Percentiles rank a stretch among this genome's conserved stretches.
phyloP scores from a whole-genome alignment of 2,113 vertebrate genomes.

The Acanthisitta chloris region DNA sequence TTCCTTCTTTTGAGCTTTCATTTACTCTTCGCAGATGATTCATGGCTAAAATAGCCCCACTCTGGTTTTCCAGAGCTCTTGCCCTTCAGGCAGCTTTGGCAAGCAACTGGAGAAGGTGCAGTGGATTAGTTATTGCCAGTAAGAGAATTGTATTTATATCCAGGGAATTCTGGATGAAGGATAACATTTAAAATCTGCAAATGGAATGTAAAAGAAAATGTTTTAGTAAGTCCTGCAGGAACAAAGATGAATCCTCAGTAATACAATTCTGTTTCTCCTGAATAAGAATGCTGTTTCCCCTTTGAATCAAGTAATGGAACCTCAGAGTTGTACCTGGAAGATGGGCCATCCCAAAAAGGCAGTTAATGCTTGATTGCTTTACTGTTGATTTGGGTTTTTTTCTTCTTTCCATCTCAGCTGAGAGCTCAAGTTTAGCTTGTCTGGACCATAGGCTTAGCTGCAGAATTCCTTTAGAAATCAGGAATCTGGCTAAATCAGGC shows the following conservation, averaged over 20 bases:
- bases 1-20: not conserved
- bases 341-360: not conserved
- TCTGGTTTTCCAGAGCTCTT: not conserved
- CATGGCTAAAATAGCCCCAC: not conserved
- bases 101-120: not conserved
- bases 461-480: not conserved
- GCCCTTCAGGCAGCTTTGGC: not conserved
- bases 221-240: not conserved
- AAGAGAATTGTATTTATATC: not conserved
- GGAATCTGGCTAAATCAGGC: not conserved
- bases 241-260: not conserved
- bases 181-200: not conserved
- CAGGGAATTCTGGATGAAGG: not conserved
- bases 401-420: not conserved
- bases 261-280: not conserved
- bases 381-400: not conserved
- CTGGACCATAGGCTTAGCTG: not conserved
- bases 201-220: not conserved
- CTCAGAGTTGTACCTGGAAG: not conserved
- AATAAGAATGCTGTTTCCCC: not conserved
- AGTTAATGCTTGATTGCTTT: not conserved
- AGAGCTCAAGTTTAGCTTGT: not conserved
- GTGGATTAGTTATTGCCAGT: not conserved
- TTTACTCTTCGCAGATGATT: not conserved
- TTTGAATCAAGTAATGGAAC: not conserved